phyloP scores from a whole-genome alignment of 2,113 vertebrate genomes.

The Smithornis capensis region DNA sequence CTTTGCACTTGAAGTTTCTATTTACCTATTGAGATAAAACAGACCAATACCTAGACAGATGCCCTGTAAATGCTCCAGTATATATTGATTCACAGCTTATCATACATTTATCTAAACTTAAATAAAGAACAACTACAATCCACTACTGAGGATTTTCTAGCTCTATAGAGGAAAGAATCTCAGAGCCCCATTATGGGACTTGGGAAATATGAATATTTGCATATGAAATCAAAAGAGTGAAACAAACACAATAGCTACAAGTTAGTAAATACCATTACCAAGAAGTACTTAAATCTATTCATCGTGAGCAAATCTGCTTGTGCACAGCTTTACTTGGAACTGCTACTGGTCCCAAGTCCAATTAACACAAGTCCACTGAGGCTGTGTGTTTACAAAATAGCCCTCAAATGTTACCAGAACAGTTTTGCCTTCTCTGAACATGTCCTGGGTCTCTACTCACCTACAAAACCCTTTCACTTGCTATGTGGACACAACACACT shows the following conservation, averaged over 20 bases:
- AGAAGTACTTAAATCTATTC: neutral
- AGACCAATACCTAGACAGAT: neutral
- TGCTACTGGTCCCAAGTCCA: neutral
- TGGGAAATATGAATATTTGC: fast-evolving
- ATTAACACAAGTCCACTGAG: neutral
- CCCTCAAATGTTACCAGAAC: neutral
- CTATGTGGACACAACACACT: too few species aligned
- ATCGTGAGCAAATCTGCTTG: neutral
- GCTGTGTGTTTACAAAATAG: neutral
- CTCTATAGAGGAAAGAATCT: neutral
- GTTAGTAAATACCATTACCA: neutral
- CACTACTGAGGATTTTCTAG: neutral
- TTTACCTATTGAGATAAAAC: neutral
- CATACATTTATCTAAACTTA: neutral
- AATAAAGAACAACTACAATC: neutral
- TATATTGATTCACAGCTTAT: neutral
- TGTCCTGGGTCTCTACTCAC: neutral
- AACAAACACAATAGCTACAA: neutral
- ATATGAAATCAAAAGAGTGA: neutral
- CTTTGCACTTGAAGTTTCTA: neutral
- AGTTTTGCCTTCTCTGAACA: neutral
- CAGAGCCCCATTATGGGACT: neutral
- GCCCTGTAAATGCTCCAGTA: neutral
- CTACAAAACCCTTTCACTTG: neutral
- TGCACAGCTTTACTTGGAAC: neutral